A percentile compares a stretch with the other conserved stretches of the same genome.
These are phyloP conservation scores for Adelphocoris suturalis DNA, from an alignment of 2,888 invertebrate genomes.

Conservation along the genomic window DNA sequence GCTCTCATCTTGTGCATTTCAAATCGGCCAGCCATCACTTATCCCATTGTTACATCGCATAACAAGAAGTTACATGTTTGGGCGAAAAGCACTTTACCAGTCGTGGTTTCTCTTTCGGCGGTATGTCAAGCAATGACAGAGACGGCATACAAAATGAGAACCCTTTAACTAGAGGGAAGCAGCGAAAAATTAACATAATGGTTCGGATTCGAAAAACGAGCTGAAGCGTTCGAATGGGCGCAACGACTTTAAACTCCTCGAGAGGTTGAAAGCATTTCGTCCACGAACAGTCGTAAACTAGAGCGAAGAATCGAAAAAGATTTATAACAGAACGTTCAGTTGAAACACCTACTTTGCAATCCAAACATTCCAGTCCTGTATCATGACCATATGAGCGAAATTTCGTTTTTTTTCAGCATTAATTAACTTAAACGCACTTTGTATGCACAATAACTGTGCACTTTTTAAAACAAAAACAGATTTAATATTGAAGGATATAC, in stretches of 20 bases:
- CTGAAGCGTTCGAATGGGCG: background rate
- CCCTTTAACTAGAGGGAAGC: background rate
- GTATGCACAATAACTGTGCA: too few relatives aligned
- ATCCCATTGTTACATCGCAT: constrained; percentile 23
- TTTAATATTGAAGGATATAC: too few relatives aligned
- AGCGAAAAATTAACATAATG: constrained; percentile 18
- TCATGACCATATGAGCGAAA: background rate
- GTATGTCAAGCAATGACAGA: constrained; percentile 36
- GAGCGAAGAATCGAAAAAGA: background rate
- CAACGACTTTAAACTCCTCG: background rate
- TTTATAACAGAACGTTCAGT: background rate
- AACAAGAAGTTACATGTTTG: constrained; percentile 13
- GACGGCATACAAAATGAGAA: constrained; percentile 15
- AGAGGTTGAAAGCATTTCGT: background rate
- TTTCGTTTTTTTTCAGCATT: too few relatives aligned
- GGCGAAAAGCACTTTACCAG: background rate
- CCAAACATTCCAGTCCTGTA: background rate
- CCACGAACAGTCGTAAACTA: background rate
- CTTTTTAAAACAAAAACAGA: too few relatives aligned
- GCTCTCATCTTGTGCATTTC: background rate
- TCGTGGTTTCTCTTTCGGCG: constrained; percentile 22
- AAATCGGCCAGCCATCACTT: background rate
- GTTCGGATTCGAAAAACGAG: constrained; percentile 3
- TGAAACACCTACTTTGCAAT: background rate
- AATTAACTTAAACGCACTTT: too few relatives aligned